phyloP scores from a whole-genome alignment of 2,797 vertebrate species.

The Nannoperca obscura region DNA sequence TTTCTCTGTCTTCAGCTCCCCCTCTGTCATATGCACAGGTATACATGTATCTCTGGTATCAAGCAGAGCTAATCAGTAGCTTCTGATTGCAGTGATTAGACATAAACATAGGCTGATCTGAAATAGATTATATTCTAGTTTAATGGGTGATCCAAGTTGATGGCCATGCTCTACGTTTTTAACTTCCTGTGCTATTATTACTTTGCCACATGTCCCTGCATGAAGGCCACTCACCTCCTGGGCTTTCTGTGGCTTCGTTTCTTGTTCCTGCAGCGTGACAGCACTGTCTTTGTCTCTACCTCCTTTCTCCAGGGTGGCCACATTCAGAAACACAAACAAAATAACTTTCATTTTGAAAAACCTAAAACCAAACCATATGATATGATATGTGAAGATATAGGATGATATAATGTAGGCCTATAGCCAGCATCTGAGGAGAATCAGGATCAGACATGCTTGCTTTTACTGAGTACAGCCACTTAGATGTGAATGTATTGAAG shows the following conservation, averaged over 20 bases:
- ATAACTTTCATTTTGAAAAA: slow-evolving; percentile 1
- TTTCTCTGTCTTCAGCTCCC: slow-evolving; percentile 79
- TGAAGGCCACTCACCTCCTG: slow-evolving; percentile 21
- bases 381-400: too few species aligned
- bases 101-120: neutral
- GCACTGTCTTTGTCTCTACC: slow-evolving; percentile 37
- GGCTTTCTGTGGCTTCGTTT: slow-evolving; percentile 22
- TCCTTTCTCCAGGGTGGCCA: slow-evolving; percentile 81
- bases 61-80: slow-evolving; percentile 7
- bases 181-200: slow-evolving; percentile 28
- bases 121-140: neutral
- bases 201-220: slow-evolving; percentile 6
- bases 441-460: neutral
- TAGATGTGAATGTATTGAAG: neutral
- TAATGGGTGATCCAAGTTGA: neutral
- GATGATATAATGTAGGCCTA: too few species aligned
- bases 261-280: slow-evolving; percentile 25
- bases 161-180: neutral
- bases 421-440: neutral
- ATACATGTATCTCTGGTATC: neutral
- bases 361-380: neutral
- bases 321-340: slow-evolving; percentile 29
- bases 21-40: slow-evolving; percentile 34
- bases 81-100: slow-evolving; percentile 9
- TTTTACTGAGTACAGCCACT: neutral